phyloP scores from a whole-genome alignment of 2,797 vertebrate species.

The Darevskia nairensis region DNA sequence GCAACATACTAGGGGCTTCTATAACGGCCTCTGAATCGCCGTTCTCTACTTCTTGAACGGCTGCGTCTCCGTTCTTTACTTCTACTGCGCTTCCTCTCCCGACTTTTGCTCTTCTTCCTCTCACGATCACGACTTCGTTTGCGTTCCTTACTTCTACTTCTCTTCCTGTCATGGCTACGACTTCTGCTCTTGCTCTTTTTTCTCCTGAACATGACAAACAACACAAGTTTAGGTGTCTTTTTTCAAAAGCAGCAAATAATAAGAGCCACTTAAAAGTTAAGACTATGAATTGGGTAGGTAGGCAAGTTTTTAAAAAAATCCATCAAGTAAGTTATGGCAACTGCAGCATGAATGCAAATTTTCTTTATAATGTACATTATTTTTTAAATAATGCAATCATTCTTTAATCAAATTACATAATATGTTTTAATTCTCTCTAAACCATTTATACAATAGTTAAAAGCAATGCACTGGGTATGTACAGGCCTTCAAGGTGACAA shows the following conservation, averaged over 20 bases:
- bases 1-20: constrained; percentile 91
- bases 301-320: not conserved
- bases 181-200: constrained; percentile 96
- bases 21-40: constrained; percentile 90
- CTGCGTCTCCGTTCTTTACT: constrained; percentile 92
- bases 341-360: not conserved
- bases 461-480: not conserved
- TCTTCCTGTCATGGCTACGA: constrained; percentile 90
- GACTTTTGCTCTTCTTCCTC: constrained; percentile 89
- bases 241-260: not conserved
- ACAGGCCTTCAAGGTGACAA: not conserved
- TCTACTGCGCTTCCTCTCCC: constrained; percentile 89
- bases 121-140: constrained; percentile 91
- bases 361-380: not conserved
- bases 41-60: constrained; percentile 89
- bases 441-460: not conserved
- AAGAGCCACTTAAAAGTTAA: not conserved
- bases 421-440: not conserved
- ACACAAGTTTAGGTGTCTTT: constrained; percentile 27
- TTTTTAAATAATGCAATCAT: not conserved
- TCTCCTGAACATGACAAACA: constrained; percentile 73
- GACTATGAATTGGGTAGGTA: not conserved
- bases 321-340: not conserved
- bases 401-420: not conserved
- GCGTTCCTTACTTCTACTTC: constrained; percentile 87